A percentile compares a stretch with the other conserved stretches of the same genome.
Evolutionary conservation across 2,113 vertebrate genomes (phyloP).

Genomic region (Pica pica): DNA sequence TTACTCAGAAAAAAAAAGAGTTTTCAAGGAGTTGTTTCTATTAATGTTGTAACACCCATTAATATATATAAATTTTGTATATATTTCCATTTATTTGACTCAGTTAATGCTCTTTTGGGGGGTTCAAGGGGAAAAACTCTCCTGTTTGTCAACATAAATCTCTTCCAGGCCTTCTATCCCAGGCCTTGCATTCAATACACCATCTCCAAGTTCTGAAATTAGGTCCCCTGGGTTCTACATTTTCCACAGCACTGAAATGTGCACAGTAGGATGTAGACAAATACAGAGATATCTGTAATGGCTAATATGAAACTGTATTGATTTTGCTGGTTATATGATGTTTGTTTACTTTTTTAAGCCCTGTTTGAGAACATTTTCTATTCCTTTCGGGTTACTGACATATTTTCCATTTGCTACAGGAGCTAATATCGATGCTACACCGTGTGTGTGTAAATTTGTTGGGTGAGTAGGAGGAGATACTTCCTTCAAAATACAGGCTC

Average conservation of each 20-base stretch:
- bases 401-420: slow-evolving; percentile 26
- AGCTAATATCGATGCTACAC: slow-evolving; percentile 29
- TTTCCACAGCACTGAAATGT: slow-evolving; percentile 3
- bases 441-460: slow-evolving; percentile 7
- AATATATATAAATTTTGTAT: not conserved
- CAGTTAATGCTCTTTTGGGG: not conserved
- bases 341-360: slow-evolving; percentile 44
- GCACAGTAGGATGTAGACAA: not conserved
- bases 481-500: slow-evolving; percentile 36
- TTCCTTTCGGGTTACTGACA: not conserved
- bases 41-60: not conserved
- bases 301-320: slow-evolving; percentile 20
- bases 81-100: not conserved
- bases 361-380: slow-evolving; percentile 39
- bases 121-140: not conserved
- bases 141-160: not conserved
- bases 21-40: not conserved
- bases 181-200: not conserved
- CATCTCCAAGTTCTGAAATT: not conserved
- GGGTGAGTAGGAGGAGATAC: slow-evolving; percentile 37
- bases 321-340: slow-evolving; percentile 30
- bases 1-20: not conserved
- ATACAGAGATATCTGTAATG: not conserved
- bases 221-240: not conserved
- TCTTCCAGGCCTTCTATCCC: not conserved